Evolutionary conservation across 2,888 invertebrate genomes (phyloP).

Genomic region (Mythimna lalbum): DNA sequence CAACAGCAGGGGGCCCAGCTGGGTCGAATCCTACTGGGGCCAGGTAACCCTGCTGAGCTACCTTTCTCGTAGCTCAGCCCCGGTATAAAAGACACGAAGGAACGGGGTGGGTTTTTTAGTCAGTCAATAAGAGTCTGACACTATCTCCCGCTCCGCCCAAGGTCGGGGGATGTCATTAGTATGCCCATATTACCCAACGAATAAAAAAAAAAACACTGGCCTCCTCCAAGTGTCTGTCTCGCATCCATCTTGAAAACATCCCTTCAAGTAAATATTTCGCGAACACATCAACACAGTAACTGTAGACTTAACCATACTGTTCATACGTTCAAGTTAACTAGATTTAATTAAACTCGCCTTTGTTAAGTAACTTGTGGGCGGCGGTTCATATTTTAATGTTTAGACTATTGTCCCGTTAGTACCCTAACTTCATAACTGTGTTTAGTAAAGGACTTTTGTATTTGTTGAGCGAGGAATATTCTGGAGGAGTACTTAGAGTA

Average conservation of each 20-base stretch:
- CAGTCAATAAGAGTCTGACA: no score
- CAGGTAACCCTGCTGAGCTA: no score
- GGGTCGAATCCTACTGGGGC: no score
- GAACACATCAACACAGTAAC: neutral
- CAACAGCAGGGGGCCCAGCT: no score
- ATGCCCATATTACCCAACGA: no score
- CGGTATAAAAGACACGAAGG: no score
- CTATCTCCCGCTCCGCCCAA: no score
- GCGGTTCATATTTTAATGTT: slow-evolving; percentile 62
- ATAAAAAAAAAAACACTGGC: no score
- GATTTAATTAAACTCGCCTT: slow-evolving; percentile 64
- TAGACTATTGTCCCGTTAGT: slow-evolving; percentile 58
- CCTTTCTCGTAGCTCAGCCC: no score
- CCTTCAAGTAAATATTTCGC: slow-evolving; percentile 2
- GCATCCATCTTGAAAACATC: neutral
- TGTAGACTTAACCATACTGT: slow-evolving; percentile 27
- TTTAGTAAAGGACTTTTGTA: slow-evolving; percentile 38
- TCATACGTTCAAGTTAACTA: slow-evolving; percentile 43
- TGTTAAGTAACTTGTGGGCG: slow-evolving; percentile 51
- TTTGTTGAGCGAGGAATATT: slow-evolving; percentile 37
- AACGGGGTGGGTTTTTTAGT: no score
- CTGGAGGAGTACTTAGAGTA: neutral
- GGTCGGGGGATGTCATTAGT: no score
- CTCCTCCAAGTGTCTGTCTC: no score
- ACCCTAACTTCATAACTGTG: slow-evolving; percentile 47